Conservation (phyloP, 2,888 invertebrate species). For the Caenorhabditis sp. region DNA sequence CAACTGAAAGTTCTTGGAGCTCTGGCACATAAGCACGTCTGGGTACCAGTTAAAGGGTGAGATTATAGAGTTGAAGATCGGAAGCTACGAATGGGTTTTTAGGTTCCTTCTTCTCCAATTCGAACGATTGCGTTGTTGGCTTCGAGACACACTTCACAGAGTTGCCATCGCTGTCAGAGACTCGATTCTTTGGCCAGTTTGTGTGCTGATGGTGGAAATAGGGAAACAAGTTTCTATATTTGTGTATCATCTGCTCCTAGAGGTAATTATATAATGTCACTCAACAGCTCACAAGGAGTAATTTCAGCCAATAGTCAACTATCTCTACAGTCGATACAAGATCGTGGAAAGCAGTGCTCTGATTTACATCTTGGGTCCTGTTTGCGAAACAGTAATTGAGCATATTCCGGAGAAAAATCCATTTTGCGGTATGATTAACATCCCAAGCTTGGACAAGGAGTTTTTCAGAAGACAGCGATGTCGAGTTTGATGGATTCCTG, state of each 20-base stretch:
- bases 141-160: constrained; percentile 65
- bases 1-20: constrained; percentile 56
- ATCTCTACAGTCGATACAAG: constrained; percentile 71
- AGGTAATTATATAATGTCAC: constrained; percentile 37
- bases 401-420: constrained; percentile 81
- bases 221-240: constrained; percentile 56
- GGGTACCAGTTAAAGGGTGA: constrained; percentile 59
- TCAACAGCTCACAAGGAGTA: background rate
- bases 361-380: constrained; percentile 80
- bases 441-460: background rate
- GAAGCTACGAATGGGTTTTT: constrained; percentile 8
- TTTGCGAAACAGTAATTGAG: constrained; percentile 76
- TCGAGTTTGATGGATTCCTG: constrained; percentile 79
- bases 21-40: constrained; percentile 53
- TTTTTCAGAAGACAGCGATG: constrained; percentile 79
- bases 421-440: constrained; percentile 71
- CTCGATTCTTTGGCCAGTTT: constrained; percentile 79
- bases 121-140: constrained; percentile 66
- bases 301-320: constrained; percentile 68
- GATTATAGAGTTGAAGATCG: background rate
- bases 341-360: constrained; percentile 67
- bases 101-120: constrained; percentile 61
- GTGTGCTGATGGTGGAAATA: constrained; percentile 66
- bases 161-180: constrained; percentile 73
- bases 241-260: constrained; percentile 58